Percentiles rank a stretch among this genome's conserved stretches.
Evolutionary conservation across 2,113 vertebrate species (phyloP).

Genomic region (Butorides virescens): DNA sequence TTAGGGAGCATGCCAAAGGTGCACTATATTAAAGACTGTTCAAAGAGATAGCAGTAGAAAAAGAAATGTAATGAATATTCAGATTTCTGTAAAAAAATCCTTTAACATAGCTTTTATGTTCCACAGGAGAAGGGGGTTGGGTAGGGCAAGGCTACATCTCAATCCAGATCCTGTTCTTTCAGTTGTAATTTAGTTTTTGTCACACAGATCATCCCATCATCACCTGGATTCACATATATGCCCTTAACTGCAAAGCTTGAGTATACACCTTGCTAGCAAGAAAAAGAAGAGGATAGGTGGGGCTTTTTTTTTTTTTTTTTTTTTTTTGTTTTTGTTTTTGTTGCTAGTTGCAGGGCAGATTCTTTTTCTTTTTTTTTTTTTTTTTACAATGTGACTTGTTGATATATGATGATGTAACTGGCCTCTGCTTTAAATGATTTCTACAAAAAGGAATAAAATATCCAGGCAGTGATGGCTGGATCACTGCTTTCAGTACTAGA

Average conservation of each 20-base stretch:
- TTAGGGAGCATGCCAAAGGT: background rate
- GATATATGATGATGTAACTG: background rate
- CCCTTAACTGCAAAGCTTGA: background rate
- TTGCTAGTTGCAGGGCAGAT: background rate
- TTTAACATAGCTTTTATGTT: background rate
- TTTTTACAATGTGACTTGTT: background rate
- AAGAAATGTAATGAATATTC: background rate
- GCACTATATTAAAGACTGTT: background rate
- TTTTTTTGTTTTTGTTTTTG: background rate
- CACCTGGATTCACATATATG: background rate
- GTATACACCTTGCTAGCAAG: background rate
- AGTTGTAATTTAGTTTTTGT: background rate
- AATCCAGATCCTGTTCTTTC: background rate
- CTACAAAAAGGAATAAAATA: background rate
- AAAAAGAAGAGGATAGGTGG: background rate
- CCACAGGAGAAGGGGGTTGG: background rate
- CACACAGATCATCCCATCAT: background rate
- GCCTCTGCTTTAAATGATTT: background rate
- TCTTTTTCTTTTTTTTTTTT: background rate
- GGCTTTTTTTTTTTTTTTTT: background rate
- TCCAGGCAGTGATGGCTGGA: background rate
- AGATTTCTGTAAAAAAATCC: background rate
- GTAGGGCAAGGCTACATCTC: background rate
- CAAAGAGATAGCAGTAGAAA: background rate
- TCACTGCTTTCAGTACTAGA: background rate